A percentile compares a stretch with the other conserved stretches of the same genome.
These are phyloP conservation scores for Aythya baeri DNA, from an alignment of 2,113 vertebrate genomes.

Conservation along the genomic window DNA sequence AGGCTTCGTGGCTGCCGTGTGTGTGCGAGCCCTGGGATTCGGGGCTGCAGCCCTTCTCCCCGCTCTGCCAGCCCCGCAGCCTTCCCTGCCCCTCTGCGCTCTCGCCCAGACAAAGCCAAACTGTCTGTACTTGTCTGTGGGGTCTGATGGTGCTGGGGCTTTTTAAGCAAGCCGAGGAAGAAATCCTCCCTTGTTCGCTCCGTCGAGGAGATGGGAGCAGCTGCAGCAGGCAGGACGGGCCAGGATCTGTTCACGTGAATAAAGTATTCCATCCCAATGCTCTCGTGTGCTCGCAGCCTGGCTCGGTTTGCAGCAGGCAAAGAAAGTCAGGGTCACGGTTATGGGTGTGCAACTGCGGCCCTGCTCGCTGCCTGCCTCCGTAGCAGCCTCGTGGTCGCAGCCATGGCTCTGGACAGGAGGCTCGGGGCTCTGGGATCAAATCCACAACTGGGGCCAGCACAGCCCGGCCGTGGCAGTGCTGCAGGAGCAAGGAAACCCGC, in stretches of 20 bases:
- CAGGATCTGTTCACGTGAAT: slow-evolving; percentile 21
- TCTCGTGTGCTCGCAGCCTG: not conserved
- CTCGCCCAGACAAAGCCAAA: slow-evolving; percentile 28
- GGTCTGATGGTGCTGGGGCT: slow-evolving; percentile 18
- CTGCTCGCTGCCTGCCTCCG: not conserved
- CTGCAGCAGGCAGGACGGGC: not conserved
- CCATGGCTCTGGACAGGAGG: not conserved
- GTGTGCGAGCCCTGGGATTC: not conserved
- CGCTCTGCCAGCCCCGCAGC: not conserved
- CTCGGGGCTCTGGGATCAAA: not conserved
- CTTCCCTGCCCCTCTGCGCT: slow-evolving; percentile 4
- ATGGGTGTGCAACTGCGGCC: not conserved
- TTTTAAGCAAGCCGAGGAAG: slow-evolving; percentile 30
- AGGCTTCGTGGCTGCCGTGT: not conserved
- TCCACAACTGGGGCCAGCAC: rapidly evolving
- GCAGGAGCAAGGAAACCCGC: not conserved
- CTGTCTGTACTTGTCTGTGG: slow-evolving; percentile 49
- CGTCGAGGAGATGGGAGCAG: slow-evolving; percentile 16
- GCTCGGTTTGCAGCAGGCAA: not conserved
- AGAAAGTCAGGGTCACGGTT: not conserved
- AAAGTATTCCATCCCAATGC: slow-evolving; percentile 34
- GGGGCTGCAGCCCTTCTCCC: not conserved
- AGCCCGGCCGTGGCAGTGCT: not conserved
- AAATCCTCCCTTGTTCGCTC: slow-evolving; percentile 22
- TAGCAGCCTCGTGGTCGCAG: not conserved